Conservation (phyloP, 2,888 invertebrate species). For the Macaria notata region DNA sequence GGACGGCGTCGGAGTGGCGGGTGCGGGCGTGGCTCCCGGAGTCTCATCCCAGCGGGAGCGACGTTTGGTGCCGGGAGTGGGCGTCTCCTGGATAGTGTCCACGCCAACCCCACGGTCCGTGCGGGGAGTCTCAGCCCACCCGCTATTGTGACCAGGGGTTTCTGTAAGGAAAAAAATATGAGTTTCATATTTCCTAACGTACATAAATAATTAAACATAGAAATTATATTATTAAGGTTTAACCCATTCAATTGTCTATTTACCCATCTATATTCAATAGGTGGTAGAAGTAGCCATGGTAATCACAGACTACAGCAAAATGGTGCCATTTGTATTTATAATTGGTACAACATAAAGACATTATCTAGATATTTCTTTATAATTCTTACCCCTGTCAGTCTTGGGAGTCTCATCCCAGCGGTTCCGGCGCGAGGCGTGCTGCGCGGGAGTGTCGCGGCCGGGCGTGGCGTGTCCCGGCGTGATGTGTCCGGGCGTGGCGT, state of each 20-base stretch:
- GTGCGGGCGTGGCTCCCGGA: conserved; percentile 89
- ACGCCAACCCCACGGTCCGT: conserved; percentile 92
- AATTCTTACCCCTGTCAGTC: conserved; percentile 89
- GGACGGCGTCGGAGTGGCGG: conserved; percentile 88
- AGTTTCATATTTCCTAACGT: neutral
- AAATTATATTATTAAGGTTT: too few relatives aligned
- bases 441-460: conserved; percentile 91
- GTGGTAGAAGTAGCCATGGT: too few relatives aligned
- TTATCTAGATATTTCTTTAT: too few relatives aligned
- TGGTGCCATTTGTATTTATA: too few relatives aligned
- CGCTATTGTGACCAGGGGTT: conserved; percentile 97
- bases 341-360: too few relatives aligned
- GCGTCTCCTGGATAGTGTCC: conserved; percentile 93
- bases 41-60: conserved; percentile 99
- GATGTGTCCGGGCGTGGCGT: conserved; percentile 96
- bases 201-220: too few relatives aligned
- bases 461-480: conserved; percentile 93
- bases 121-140: conserved; percentile 99
- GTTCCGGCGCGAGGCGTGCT: conserved; percentile 90
- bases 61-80: conserved; percentile 97
- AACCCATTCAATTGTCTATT: too few relatives aligned
- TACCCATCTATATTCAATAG: too few relatives aligned
- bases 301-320: too few relatives aligned
- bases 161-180: conserved; percentile 77
- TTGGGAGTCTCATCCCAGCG: conserved; percentile 99